Base-by-base conservation (phyloP, 2,888 invertebrate species). In the Dexiosoma caninum region DNA sequence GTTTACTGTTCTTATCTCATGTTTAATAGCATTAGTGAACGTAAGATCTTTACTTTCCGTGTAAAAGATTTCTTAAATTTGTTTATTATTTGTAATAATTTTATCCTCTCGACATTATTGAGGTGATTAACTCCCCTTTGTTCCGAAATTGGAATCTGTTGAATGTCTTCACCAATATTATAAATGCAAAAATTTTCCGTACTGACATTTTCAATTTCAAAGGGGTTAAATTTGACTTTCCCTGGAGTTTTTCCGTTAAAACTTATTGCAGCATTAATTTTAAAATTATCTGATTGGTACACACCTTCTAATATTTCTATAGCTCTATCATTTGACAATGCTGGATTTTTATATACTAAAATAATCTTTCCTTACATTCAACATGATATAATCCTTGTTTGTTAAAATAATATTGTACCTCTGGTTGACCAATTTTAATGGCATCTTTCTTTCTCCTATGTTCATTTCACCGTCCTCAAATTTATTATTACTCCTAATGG, bases 31-130 rank as follows among this genome's bases (percentile, higher is more conserved):
- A 51, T 27, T 51, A 23, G 51, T 59, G 14, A 57, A 57, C 10
- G 57, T 57, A n/a, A n/a, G n/a, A 19, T 57, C 37, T 4, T 12
- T 37, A 57, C 10, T 57, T 12, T 37, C 55, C 4, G 32, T 37
- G 19, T 35, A 57, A 57, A 57, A 37, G 16, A 35, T 57, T 57
- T 57, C 37, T 60, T 60, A 60, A 57, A 57, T 57, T 35, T 57
- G 23, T 57, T 57, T 57, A 37, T 57, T 57, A 57, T 19, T 57
- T 57, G 44, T 57, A 37, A 35, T n/a, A 57, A 0, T 57, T 37
- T 57, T 21, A 19, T 10, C 12, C n/a, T 32, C 35, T 55, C 35
- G 5, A 19, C 35, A 16, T 8, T 55, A 32, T 55, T 55, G 10
- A 55, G 27, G 55, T 57, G 55, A 2, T 57, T 37, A 57, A 19